phyloP scores from a whole-genome alignment of 2,113 vertebrate species.

The Damaliscus lunatus region DNA sequence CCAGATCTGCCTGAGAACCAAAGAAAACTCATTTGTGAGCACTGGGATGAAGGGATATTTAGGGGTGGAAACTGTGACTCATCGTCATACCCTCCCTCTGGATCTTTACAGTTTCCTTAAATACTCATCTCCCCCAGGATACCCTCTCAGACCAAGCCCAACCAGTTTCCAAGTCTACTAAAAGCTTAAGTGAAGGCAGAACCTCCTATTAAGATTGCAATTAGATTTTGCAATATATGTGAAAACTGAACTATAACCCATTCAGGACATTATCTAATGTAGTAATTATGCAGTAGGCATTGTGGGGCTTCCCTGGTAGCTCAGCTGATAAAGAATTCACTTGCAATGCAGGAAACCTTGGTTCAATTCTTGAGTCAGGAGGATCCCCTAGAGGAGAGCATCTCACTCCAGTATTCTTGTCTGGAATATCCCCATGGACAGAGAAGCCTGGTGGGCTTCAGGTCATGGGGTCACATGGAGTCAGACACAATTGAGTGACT shows the following conservation, averaged over 20 bases:
- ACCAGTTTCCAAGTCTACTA: not conserved
- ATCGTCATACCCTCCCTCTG: fast-evolving
- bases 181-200: not conserved
- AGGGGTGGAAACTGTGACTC: not conserved
- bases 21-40: conserved; percentile 69
- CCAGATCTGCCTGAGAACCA: conserved; percentile 88
- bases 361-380: not conserved
- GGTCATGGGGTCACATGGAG: not conserved
- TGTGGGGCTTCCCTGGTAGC: not conserved
- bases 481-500: fast-evolving
- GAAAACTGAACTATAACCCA: not conserved
- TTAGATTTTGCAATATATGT: not conserved
- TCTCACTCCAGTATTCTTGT: not conserved
- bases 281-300: not conserved
- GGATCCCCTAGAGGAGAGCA: not conserved
- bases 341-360: not conserved
- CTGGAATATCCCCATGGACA: not conserved
- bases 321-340: not conserved
- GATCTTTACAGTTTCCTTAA: not conserved
- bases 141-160: not conserved
- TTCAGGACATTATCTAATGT: not conserved
- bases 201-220: not conserved
- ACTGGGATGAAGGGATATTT: not conserved
- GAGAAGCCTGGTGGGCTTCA: not conserved
- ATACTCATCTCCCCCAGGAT: not conserved